phyloP scores from a whole-genome alignment of 2,113 vertebrate genomes.

The Marcusenius ussheri region DNA sequence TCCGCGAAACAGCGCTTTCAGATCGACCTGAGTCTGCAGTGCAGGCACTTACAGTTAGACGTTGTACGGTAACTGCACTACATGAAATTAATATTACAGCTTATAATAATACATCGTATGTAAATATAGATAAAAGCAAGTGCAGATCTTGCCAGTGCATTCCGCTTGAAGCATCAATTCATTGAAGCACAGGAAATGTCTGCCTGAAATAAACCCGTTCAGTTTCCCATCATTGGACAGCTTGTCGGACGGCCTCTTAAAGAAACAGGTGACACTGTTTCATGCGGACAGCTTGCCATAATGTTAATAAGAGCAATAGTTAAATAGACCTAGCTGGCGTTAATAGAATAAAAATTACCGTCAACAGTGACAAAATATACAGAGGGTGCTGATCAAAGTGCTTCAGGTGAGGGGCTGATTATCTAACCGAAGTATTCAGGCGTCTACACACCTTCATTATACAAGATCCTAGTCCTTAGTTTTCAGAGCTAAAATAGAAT shows the following conservation, averaged over 20 bases:
- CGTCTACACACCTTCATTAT: neutral
- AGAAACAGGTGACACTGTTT: constrained; percentile 49
- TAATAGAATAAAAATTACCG: neutral
- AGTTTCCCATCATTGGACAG: constrained; percentile 36
- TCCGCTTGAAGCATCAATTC: constrained; percentile 19
- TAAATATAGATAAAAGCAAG: neutral
- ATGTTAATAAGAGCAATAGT: neutral
- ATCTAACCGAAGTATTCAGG: neutral
- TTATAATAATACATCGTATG: neutral
- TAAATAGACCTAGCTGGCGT: neutral
- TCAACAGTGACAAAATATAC: neutral
- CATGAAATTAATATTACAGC: neutral
- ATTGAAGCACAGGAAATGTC: constrained; percentile 35
- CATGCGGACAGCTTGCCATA: no score
- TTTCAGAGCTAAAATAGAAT: neutral
- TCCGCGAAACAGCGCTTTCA: constrained; percentile 19
- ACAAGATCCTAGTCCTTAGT: neutral
- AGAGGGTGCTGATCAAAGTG: neutral
- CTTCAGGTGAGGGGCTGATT: neutral
- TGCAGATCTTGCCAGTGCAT: neutral
- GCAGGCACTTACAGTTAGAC: constrained; percentile 52
- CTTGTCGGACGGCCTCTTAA: constrained; percentile 48
- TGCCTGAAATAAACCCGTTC: constrained; percentile 35
- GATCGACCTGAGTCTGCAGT: constrained; percentile 42
- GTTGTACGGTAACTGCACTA: constrained; percentile 26